Conservation (phyloP, 1,140 invertebrate genomes). For the Vanessa tameamea region DNA sequence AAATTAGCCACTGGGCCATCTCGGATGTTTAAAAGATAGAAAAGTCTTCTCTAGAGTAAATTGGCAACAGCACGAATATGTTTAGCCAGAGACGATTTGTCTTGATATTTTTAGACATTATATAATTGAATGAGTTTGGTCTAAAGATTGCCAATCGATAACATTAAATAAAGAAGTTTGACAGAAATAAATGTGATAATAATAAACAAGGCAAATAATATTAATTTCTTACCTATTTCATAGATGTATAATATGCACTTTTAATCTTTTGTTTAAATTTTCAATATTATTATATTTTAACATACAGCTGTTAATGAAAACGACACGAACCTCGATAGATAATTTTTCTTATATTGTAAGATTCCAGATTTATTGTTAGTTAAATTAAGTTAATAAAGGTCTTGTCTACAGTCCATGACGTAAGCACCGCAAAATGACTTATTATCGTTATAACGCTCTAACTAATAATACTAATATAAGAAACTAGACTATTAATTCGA, state of each 20-base stretch:
- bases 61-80: background rate
- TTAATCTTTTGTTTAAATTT: background rate
- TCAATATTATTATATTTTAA: background rate
- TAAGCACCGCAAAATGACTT: too few relatives aligned
- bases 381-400: too few relatives aligned
- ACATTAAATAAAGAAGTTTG: background rate
- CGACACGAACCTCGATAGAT: background rate
- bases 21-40: too few relatives aligned
- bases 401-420: too few relatives aligned
- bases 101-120: background rate
- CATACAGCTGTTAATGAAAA: background rate
- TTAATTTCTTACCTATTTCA: too few relatives aligned
- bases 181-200: background rate
- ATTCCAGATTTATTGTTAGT: background rate
- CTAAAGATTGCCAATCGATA: background rate
- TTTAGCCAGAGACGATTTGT: background rate
- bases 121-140: background rate
- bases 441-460: too few relatives aligned
- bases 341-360: background rate
- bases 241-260: too few relatives aligned
- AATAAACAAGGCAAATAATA: too few relatives aligned
- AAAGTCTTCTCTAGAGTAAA: background rate
- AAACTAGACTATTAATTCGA: too few relatives aligned
- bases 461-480: too few relatives aligned
- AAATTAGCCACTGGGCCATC: background rate